Conservation (phyloP, 2,797 vertebrate genomes). For the Alfaro cultratus region DNA sequence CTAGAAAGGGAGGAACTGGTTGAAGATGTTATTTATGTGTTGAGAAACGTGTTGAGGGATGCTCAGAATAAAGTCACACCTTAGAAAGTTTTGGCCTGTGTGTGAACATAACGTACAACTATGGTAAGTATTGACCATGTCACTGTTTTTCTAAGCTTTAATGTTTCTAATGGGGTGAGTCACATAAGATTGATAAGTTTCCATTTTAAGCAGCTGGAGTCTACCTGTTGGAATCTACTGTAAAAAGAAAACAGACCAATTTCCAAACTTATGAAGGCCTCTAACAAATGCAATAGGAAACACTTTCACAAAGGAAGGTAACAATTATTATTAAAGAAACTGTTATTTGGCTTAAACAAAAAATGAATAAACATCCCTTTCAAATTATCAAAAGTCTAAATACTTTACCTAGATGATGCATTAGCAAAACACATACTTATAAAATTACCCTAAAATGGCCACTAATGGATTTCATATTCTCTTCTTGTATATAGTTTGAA, state of each 20-base stretch:
- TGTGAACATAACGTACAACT: neutral
- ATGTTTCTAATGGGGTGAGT: neutral
- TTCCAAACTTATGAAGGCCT: neutral
- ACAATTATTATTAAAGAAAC: neutral
- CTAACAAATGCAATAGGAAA: neutral
- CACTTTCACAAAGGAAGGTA: neutral
- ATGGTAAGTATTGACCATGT: neutral
- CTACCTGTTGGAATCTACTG: neutral
- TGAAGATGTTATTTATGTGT: constrained; percentile 4
- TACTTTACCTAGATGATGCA: neutral
- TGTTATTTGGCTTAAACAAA: neutral
- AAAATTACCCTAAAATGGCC: neutral
- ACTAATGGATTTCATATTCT: neutral
- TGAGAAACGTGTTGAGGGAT: neutral
- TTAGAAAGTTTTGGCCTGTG: constrained; percentile 1
- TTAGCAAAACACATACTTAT: neutral
- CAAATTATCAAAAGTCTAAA: neutral
- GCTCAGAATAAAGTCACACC: neutral
- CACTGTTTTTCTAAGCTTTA: neutral
- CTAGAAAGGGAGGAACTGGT: neutral
- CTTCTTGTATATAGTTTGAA: constrained; percentile 21
- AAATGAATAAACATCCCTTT: neutral
- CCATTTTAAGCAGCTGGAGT: neutral
- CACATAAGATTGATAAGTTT: neutral
- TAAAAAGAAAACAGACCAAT: neutral